A percentile compares a stretch with the other conserved stretches of the same genome.
Conservation (phyloP, 2,113 vertebrate genomes). For the Myotis lucifugus region DNA sequence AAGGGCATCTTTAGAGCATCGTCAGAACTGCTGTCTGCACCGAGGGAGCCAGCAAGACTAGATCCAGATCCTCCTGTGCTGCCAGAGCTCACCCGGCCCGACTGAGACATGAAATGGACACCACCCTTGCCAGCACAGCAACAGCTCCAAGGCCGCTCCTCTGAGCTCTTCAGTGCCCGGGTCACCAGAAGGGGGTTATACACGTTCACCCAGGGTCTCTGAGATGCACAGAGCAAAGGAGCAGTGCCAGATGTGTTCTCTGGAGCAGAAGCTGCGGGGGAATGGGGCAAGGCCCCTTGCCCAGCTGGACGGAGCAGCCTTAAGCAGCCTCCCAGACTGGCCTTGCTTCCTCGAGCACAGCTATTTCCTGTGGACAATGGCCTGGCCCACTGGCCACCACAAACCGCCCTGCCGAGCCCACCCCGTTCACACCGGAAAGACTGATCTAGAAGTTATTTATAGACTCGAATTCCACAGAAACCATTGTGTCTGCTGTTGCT, state of each 20-base stretch:
- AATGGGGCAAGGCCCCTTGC: not conserved
- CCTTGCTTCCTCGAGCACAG: slow-evolving; percentile 51
- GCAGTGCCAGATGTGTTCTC: not conserved
- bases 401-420: slow-evolving; percentile 57
- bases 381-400: slow-evolving; percentile 48
- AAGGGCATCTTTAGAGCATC: not conserved
- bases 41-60: rapidly evolving
- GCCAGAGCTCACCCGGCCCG: not conserved
- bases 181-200: not conserved
- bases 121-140: rapidly evolving
- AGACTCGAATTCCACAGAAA: slow-evolving; percentile 78
- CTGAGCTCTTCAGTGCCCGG: not conserved
- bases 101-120: rapidly evolving
- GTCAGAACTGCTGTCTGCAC: not conserved
- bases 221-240: not conserved
- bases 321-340: not conserved
- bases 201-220: rapidly evolving
- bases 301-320: too few species aligned
- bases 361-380: slow-evolving; percentile 32
- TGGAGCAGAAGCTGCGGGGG: not conserved
- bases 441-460: slow-evolving; percentile 84
- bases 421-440: slow-evolving; percentile 67
- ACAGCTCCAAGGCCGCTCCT: not conserved
- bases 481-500: slow-evolving; percentile 82
- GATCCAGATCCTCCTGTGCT: not conserved